Conservation (phyloP, 2,113 vertebrate species). For the Neolamprologus fasciatus region DNA sequence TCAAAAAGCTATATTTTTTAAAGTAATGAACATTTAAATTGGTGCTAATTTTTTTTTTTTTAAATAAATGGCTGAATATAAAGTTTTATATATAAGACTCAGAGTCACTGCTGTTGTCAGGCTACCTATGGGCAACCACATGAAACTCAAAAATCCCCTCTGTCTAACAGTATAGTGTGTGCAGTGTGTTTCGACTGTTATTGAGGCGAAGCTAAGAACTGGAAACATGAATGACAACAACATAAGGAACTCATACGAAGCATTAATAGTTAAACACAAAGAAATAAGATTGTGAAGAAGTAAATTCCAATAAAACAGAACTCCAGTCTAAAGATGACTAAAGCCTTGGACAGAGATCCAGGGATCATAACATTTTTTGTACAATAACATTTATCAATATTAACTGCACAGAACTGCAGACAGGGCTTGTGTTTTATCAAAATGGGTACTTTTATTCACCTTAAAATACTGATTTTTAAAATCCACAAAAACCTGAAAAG, state of each 20-base stretch:
- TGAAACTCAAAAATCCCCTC: background rate
- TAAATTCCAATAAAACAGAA: background rate
- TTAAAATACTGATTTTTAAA: background rate
- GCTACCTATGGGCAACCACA: background rate
- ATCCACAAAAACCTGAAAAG: background rate
- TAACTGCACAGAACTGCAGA: background rate
- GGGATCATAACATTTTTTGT: background rate
- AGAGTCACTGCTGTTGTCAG: background rate
- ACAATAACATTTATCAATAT: background rate
- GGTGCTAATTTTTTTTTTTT: fast-evolving
- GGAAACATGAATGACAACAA: background rate
- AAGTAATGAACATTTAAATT: background rate
- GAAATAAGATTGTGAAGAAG: background rate
- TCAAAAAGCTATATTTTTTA: fast-evolving
- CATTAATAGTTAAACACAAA: background rate
- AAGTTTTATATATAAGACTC: background rate
- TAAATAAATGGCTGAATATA: background rate
- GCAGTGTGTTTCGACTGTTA: background rate
- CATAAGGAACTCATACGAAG: background rate
- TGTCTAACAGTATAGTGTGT: background rate
- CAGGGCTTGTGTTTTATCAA: background rate
- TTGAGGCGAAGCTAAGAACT: background rate
- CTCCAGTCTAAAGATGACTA: background rate
- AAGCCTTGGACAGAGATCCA: background rate
- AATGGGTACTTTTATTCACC: background rate